A percentile compares a stretch with the other conserved stretches of the same genome.
These are phyloP conservation scores for Harpegnathos saltator DNA, from an alignment of 1,140 invertebrate genomes.

Conservation along the genomic window DNA sequence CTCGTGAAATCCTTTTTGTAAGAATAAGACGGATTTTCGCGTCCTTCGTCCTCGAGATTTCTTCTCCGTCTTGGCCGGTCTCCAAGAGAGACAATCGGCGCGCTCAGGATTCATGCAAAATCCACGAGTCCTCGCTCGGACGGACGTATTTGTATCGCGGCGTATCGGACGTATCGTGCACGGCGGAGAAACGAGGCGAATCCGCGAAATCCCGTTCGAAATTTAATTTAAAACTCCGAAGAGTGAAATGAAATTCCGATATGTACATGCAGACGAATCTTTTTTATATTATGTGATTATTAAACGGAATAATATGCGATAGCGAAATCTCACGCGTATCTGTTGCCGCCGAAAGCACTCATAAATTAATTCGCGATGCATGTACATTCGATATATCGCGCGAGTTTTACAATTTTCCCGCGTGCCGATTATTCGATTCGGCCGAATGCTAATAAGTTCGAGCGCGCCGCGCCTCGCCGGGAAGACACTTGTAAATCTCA, in stretches of 20 bases:
- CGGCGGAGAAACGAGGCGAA: neutral
- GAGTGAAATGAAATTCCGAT: neutral
- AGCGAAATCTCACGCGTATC: neutral
- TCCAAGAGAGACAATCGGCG: conserved; percentile 2
- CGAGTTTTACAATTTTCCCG: no score
- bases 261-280: neutral
- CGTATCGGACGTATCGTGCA: conserved; percentile 1
- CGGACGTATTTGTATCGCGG: neutral
- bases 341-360: neutral
- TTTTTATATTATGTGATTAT: neutral
- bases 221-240: neutral
- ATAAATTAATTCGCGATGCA: neutral
- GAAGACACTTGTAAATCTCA: no score
- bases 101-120: neutral
- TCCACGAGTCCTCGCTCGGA: neutral
- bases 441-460: no score
- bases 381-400: no score
- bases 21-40: conserved; percentile 40
- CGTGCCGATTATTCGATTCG: no score
- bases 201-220: neutral
- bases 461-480: no score
- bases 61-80: conserved; percentile 35
- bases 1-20: neutral
- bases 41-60: neutral
- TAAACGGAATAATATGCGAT: neutral